Evolutionary conservation across 2,888 invertebrate species (phyloP).

Genomic region (Archaeoteleia sp.): DNA sequence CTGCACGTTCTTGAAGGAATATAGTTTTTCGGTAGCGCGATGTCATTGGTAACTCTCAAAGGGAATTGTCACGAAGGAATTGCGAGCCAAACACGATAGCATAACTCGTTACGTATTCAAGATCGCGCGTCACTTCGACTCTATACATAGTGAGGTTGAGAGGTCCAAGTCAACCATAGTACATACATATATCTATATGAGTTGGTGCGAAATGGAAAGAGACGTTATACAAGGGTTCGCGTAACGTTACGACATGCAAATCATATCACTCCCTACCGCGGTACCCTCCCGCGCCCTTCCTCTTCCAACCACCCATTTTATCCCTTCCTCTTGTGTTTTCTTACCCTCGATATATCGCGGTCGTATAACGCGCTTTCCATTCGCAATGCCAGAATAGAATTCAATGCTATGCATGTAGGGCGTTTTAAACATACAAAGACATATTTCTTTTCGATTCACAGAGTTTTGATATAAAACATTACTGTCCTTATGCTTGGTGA

Average conservation of each 20-base stretch:
- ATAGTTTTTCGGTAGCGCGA: slow-evolving; percentile 12
- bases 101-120: slow-evolving; percentile 66
- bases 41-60: slow-evolving; percentile 35
- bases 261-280: slow-evolving; percentile 63
- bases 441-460: slow-evolving; percentile 50
- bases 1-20: too few relatives aligned
- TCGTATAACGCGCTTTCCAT: slow-evolving; percentile 39
- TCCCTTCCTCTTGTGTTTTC: slow-evolving; percentile 40
- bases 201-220: slow-evolving; percentile 53
- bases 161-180: slow-evolving; percentile 30
- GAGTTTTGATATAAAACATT: slow-evolving; percentile 28
- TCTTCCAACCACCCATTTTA: slow-evolving; percentile 18
- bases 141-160: slow-evolving; percentile 44
- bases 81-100: slow-evolving; percentile 43
- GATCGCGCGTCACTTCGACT: slow-evolving; percentile 59
- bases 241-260: slow-evolving; percentile 67
- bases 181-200: slow-evolving; percentile 34
- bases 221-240: slow-evolving; percentile 54
- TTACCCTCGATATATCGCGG: slow-evolving; percentile 55
- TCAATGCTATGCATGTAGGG: slow-evolving; percentile 36
- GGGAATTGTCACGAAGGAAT: slow-evolving; percentile 47
- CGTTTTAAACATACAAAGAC: slow-evolving; percentile 49
- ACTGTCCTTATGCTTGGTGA: slow-evolving; percentile 29
- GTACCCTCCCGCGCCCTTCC: slow-evolving; percentile 20
- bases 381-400: slow-evolving; percentile 34